phyloP scores from a whole-genome alignment of 2,888 invertebrate species.

The Standfussiana lucernea region DNA sequence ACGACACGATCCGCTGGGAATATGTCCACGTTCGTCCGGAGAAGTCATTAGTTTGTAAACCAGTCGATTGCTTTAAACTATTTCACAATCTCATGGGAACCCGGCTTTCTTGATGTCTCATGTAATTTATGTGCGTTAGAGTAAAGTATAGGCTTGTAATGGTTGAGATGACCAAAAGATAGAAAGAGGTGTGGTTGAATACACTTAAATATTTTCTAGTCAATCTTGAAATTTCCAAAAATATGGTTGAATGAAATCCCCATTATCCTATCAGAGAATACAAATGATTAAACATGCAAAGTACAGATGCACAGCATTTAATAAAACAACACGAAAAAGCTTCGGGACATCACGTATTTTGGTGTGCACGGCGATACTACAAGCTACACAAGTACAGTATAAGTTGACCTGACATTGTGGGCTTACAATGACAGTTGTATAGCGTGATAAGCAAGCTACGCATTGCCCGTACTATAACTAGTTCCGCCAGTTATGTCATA shows the following conservation, averaged over 20 bases:
- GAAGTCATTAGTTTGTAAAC: constrained; percentile 57
- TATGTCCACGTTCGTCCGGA: constrained; percentile 56
- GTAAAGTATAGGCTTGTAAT: constrained; percentile 29
- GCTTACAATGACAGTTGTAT: background rate
- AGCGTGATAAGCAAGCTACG: background rate
- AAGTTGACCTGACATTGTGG: background rate
- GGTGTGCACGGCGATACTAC: background rate
- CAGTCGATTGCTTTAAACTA: constrained; percentile 52
- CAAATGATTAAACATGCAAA: background rate
- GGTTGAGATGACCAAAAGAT: background rate
- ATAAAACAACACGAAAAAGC: constrained; percentile 4
- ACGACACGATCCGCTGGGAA: constrained; percentile 32
- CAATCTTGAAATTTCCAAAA: background rate
- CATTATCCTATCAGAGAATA: background rate
- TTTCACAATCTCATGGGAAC: constrained; percentile 61
- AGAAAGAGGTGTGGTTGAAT: background rate
- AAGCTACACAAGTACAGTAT: background rate
- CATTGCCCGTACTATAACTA: constrained; percentile 17
- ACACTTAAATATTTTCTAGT: background rate
- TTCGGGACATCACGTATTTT: constrained; percentile 26
- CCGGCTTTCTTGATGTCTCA: constrained; percentile 35
- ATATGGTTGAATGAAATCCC: background rate
- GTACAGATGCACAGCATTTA: background rate
- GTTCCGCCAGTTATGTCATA: constrained; percentile 31
- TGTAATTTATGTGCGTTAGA: constrained; percentile 48